Conservation (phyloP, 2,113 vertebrate species). For the Oncorhynchus mykiss region DNA sequence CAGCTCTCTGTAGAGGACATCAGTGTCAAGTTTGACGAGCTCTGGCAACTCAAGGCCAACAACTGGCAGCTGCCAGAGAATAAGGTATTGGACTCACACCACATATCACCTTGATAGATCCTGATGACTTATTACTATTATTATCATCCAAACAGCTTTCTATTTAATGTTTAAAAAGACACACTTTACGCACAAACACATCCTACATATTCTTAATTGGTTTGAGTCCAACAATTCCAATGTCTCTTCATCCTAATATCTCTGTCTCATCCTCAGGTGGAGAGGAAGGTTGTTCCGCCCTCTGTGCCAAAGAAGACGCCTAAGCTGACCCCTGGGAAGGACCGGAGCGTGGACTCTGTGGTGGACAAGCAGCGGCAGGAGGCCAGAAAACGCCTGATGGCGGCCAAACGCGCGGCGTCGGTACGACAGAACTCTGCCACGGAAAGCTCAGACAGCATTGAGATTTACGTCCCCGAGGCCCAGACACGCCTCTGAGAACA, state of each 20-base stretch:
- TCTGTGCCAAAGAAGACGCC: conserved; percentile 96
- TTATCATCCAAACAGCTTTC: too few species aligned
- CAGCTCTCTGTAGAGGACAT: conserved; percentile 98
- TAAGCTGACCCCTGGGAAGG: conserved; percentile 83
- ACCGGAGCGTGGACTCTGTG: conserved; percentile 83
- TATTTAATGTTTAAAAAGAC: too few species aligned
- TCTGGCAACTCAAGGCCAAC: conserved; percentile 95
- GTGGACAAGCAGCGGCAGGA: conserved; percentile 97
- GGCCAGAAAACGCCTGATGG: conserved; percentile 94
- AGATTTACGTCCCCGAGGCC: conserved; percentile 98
- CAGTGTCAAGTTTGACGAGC: conserved; percentile 98
- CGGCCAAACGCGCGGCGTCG: conserved; percentile 90
- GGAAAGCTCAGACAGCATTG: conserved; percentile 97
- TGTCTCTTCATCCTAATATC: background rate
- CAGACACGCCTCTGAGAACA: conserved; percentile 81
- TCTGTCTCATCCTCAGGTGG: conserved; percentile 75
- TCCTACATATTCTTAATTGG: background rate
- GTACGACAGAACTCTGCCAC: conserved; percentile 98
- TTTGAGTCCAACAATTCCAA: background rate
- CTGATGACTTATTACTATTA: background rate
- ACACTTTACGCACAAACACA: too few species aligned
- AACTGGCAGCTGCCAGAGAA: conserved; percentile 89
- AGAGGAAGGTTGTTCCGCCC: conserved; percentile 89
- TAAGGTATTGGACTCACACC: conserved; percentile 75
- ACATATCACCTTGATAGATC: conserved; percentile 35